Conservation (phyloP, 2,113 vertebrate genomes). For the Pelvicachromis taeniatus region DNA sequence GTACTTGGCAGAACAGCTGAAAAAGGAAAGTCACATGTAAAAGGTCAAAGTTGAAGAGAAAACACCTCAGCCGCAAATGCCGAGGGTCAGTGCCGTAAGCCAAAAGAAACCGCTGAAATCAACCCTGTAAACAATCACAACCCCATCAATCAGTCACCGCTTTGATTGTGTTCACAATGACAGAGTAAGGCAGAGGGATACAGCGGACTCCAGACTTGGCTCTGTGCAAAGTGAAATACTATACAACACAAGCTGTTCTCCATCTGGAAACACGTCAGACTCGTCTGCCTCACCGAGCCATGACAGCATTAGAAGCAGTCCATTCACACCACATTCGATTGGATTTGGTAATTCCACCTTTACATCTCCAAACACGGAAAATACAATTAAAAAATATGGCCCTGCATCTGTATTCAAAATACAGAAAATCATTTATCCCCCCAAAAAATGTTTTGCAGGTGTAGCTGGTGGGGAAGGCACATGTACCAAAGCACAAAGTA, state of each 20-base stretch:
- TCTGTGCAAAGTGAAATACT: slow-evolving; percentile 43
- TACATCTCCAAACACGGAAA: not conserved
- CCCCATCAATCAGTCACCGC: slow-evolving; percentile 52
- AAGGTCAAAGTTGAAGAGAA: slow-evolving; percentile 52
- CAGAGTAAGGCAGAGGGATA: not conserved
- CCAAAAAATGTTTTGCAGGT: not conserved
- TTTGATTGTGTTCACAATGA: slow-evolving; percentile 48
- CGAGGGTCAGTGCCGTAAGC: slow-evolving; percentile 20
- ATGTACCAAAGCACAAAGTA: not conserved
- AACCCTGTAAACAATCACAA: slow-evolving; percentile 38
- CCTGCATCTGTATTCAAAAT: not conserved
- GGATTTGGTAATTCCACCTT: not conserved
- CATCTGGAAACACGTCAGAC: slow-evolving; percentile 61
- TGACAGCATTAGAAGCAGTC: slow-evolving; percentile 39
- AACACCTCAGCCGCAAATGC: slow-evolving; percentile 15
- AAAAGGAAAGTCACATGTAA: slow-evolving; percentile 4
- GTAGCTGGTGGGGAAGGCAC: not conserved
- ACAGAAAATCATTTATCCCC: not conserved
- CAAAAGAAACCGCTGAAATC: slow-evolving; percentile 53
- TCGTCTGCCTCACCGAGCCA: slow-evolving; percentile 35
- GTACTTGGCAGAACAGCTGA: slow-evolving; percentile 18
- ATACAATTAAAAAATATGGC: not conserved
- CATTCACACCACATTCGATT: slow-evolving; percentile 38
- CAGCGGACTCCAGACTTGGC: not conserved
- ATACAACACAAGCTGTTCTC: slow-evolving; percentile 58